A percentile compares a stretch with the other conserved stretches of the same genome.
Conservation (phyloP, 2,888 invertebrate species). For the Eupithecia vulgata region DNA sequence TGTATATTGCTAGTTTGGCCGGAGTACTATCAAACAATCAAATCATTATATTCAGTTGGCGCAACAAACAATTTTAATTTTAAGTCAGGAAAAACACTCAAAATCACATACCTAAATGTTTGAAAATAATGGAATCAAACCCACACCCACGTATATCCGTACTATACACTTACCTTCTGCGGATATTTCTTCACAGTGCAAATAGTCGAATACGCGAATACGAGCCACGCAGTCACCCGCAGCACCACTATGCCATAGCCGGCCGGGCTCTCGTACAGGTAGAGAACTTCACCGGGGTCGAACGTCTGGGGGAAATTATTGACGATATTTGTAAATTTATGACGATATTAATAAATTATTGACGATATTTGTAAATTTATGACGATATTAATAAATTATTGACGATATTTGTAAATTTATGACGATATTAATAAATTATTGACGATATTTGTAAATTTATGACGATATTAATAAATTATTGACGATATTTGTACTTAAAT, state of each 20-base stretch:
- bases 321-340: not conserved
- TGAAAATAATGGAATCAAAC: too few species aligned
- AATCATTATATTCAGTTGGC: too few species aligned
- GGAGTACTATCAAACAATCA: too few species aligned
- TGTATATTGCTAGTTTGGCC: too few species aligned
- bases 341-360: too few species aligned
- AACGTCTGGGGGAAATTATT: slow-evolving; percentile 86
- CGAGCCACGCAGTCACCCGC: slow-evolving; percentile 91
- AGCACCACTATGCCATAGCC: slow-evolving; percentile 92
- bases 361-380: not conserved
- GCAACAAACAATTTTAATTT: too few species aligned
- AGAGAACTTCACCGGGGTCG: slow-evolving; percentile 95
- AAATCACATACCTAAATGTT: too few species aligned
- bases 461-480: not conserved
- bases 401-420: not conserved
- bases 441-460: not conserved
- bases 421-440: too few species aligned
- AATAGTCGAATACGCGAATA: slow-evolving; percentile 87
- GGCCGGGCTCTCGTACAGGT: slow-evolving; percentile 95
- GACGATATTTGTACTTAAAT: too few species aligned
- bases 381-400: too few species aligned
- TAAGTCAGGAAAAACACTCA: too few species aligned
- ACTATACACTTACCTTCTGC: slow-evolving; percentile 84
- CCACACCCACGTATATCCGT: too few species aligned
- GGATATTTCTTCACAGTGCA: slow-evolving; percentile 93